Base-by-base conservation (phyloP, 2,797 vertebrate genomes). In the Siniperca undulata region DNA sequence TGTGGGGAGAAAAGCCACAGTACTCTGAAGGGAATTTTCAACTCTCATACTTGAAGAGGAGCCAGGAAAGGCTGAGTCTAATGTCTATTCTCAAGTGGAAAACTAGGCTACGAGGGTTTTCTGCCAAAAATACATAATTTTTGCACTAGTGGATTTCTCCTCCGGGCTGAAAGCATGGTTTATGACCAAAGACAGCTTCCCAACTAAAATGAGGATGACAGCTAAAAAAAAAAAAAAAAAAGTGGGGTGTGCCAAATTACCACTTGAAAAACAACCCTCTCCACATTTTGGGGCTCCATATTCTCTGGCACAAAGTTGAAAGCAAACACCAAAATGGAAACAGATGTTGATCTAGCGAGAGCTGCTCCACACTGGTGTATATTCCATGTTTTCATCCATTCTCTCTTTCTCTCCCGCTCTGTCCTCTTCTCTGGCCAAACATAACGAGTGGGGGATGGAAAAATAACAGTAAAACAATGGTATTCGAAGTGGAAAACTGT, bases 281-380 rank as follows among this genome's bases (percentile, higher is more conserved):
- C 82, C 79, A 67, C 88, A 92, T 94, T 92, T 92, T 72, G 85
- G 88, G 91, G 88, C 74, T 93, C 85, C 78, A 92, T 91, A 92
- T 88, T 94, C 81, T 88, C 89, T 90, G 82, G 92, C 86, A 84
- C 74, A 64, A 62, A 91, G 86, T 93, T 93, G 38, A 94, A 94
- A 92, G 89, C 78, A 90, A 91, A 93, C 86, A 89, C 90, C 88
- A 93, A 95, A 95, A 91, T 95, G 91, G 89, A 95, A 95, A 95
- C 93, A 96, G 93, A 95, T 94, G 91, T 93, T 78, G 86, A 88
- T 83, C 65, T 48, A 89, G 78, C 64, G 34, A 88, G 79, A 87
- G 84, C 80, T 80, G 75, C 84, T 89, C 82, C 50, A 85, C 48
- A 12, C 77, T 82, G 69, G 74, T 87, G 79, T 78, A 46, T 50